Evolutionary conservation across 2,797 vertebrate genomes (phyloP).

Genomic region (Antrozous pallidus): DNA sequence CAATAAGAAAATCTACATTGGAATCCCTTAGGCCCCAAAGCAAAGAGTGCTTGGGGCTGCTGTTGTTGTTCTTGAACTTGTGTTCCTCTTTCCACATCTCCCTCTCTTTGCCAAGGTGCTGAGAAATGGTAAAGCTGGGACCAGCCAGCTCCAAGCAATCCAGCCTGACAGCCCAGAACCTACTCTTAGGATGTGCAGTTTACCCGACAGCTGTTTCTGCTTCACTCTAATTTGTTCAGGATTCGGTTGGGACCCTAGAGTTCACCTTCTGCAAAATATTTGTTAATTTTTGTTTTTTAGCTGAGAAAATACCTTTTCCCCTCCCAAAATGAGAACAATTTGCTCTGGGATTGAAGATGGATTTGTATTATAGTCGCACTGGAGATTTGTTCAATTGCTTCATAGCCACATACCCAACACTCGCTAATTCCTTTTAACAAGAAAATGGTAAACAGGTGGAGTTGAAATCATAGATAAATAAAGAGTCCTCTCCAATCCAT

Average conservation of each 20-base stretch:
- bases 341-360: conserved; percentile 79
- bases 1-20: not conserved
- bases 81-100: conserved; percentile 54
- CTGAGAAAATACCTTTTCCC: conserved; percentile 71
- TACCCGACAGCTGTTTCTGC: conserved; percentile 85
- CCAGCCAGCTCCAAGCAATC: conserved; percentile 54
- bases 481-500: conserved; percentile 66
- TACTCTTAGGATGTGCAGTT: conserved; percentile 48
- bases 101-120: conserved; percentile 70
- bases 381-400: conserved; percentile 76
- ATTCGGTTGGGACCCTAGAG: conserved; percentile 80
- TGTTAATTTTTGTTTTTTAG: conserved; percentile 78
- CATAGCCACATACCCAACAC: conserved; percentile 68
- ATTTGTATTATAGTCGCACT: conserved; percentile 76
- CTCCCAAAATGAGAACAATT: conserved; percentile 79
- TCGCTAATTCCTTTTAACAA: conserved; percentile 82
- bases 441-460: conserved; percentile 83
- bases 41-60: conserved; percentile 60
- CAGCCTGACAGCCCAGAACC: conserved; percentile 53
- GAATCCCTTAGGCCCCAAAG: conserved; percentile 7
- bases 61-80: conserved; percentile 72
- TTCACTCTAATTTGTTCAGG: conserved; percentile 86
- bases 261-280: conserved; percentile 84
- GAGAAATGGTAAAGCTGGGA: conserved; percentile 74
- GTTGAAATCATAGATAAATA: conserved; percentile 77